Evolutionary conservation across 2,113 vertebrate genomes (phyloP), one percentile per base, ranked within the genome.

Genomic region (Passer domesticus): DNA sequence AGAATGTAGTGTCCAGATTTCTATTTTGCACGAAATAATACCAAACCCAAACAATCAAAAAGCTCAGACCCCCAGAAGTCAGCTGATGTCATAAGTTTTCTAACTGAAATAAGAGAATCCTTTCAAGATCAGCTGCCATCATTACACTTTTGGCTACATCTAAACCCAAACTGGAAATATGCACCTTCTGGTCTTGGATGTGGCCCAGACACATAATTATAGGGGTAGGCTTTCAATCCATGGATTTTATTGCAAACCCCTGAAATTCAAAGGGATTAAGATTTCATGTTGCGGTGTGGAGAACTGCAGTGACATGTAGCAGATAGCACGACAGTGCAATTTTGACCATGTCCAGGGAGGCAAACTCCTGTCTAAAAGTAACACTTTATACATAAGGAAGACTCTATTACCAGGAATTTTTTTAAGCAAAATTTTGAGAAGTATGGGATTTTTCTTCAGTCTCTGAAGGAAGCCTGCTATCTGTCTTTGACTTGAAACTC

Each of bases 251-350:
- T 91, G 80, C 63, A 92, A 76, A 60, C 47, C 52, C 37, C 43
- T 89, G 92, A 92, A 96, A 95, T 91, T 95, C 86, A 75, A 90
- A 96, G 24, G 70, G 58, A 88, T 91, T 87, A 91, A 92, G 90
- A 83, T 84, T 95, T 97, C 82, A 60, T n/a, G 12, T 87, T 79
- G 43, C 60, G 28, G 23, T 78, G 75, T 89, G 66, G 46, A 95
- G 43, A 86, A 70, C 82, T 58, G 79, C 43, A 80, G 31, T 89
- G 92, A 84, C 58, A 76, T 28, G 24, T 5, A 87, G 35, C 37
- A 87, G n/a, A 53, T 47, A 87, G 43, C 41, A 66, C 43, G 76
- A 31, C 4, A 12, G 43, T 43, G 5, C 35, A 69, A 90, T 91
- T 85, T 85, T 86, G 16, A 69, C 37, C 33, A 55, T 43, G 33